Percentiles rank a stretch among this genome's conserved stretches.
Conservation (phyloP, 2,797 vertebrate genomes). For the Mus spretus region DNA sequence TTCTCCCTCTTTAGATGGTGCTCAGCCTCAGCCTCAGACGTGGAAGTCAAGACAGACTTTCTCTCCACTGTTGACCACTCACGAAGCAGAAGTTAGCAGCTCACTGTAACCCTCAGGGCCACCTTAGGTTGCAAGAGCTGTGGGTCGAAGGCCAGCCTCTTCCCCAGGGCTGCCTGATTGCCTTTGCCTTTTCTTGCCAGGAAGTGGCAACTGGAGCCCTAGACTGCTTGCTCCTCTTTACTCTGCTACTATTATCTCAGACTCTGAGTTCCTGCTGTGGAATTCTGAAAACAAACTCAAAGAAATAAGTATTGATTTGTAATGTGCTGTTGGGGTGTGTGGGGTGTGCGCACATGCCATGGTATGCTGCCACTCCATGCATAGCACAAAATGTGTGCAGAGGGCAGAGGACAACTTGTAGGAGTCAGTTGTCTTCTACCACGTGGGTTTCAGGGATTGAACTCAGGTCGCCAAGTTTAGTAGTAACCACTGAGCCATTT, state of each 20-base stretch:
- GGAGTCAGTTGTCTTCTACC: background rate
- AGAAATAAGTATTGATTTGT: background rate
- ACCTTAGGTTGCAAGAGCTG: background rate
- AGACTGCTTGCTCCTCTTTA: background rate
- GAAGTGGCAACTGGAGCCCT: background rate
- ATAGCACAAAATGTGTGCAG: background rate
- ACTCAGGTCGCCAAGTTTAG: background rate
- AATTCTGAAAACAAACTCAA: background rate
- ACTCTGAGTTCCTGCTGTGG: background rate
- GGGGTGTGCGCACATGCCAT: background rate
- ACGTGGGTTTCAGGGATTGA: background rate
- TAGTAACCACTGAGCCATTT: background rate
- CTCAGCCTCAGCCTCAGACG: background rate
- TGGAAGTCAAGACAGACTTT: background rate
- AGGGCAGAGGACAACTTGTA: background rate
- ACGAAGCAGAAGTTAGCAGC: background rate
- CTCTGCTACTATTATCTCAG: background rate
- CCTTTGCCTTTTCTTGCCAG: background rate
- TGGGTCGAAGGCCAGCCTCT: background rate
- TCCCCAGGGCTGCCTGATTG: background rate
- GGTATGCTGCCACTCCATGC: background rate
- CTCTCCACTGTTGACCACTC: background rate
- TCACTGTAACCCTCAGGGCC: background rate
- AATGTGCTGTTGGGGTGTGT: background rate
- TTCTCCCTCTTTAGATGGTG: background rate